Conservation (phyloP, 2,888 invertebrate genomes). For the Parnassius mnemosyne region DNA sequence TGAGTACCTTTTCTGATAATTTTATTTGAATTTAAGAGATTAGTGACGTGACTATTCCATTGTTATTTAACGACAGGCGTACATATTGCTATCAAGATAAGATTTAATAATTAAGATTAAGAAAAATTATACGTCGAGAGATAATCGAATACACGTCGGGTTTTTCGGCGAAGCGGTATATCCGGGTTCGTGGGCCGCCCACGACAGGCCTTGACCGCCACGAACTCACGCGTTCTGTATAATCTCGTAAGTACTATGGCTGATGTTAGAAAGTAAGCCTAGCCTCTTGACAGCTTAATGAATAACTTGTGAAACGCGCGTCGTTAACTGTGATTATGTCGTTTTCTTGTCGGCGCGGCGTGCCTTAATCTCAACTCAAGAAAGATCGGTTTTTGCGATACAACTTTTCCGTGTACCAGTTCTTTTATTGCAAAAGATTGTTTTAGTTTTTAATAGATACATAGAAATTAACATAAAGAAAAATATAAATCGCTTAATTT, state of each 20-base stretch:
- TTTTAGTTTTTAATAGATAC: too few relatives aligned
- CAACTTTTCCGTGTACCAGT: slow-evolving; percentile 14
- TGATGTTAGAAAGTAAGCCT: slow-evolving; percentile 40
- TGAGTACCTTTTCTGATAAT: slow-evolving; percentile 40
- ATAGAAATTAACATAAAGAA: too few relatives aligned
- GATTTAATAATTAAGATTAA: background rate
- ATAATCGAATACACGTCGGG: slow-evolving; percentile 34
- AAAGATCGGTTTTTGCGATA: slow-evolving; percentile 14
- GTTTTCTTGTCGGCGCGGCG: slow-evolving; percentile 35
- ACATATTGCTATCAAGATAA: too few relatives aligned
- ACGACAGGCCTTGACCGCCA: slow-evolving; percentile 73
- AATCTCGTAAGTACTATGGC: slow-evolving; percentile 30
- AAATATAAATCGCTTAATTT: too few relatives aligned
- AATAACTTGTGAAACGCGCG: slow-evolving; percentile 43
- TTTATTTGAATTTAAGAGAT: background rate
- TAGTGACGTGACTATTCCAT: background rate
- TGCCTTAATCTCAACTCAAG: slow-evolving; percentile 19
- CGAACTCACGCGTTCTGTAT: slow-evolving; percentile 44
- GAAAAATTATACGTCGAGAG: slow-evolving; percentile 23
- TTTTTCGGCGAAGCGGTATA: slow-evolving; percentile 34
- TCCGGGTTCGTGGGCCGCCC: slow-evolving; percentile 75
- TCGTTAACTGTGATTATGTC: slow-evolving; percentile 41
- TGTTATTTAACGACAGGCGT: background rate
- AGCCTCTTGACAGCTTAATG: slow-evolving; percentile 40
- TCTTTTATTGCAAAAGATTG: background rate